A percentile compares a stretch with the other conserved stretches of the same genome.
These are phyloP conservation scores for Cephus pulcher DNA, from an alignment of 2,888 invertebrate species.

Conservation along the genomic window DNA sequence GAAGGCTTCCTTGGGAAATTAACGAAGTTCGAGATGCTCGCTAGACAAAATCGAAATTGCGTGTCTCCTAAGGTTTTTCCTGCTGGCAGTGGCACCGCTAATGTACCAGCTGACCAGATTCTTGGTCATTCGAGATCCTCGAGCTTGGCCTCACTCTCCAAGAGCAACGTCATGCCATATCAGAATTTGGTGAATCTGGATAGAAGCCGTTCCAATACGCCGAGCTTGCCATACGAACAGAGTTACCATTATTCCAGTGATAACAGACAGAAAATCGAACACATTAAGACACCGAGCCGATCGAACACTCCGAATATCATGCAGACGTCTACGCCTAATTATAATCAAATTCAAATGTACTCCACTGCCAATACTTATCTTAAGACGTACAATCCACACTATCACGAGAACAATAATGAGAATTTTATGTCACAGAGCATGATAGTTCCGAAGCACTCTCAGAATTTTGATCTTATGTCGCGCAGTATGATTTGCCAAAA, in stretches of 20 bases:
- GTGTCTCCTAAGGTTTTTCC: slow-evolving; percentile 84
- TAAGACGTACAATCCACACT: slow-evolving; percentile 44
- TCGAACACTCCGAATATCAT: slow-evolving; percentile 42
- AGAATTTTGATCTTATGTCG: slow-evolving; percentile 50
- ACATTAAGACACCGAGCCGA: slow-evolving; percentile 56
- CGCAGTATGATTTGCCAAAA: slow-evolving; percentile 53
- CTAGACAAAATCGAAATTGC: slow-evolving; percentile 71
- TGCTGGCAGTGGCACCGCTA: slow-evolving; percentile 81
- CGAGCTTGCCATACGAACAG: background rate
- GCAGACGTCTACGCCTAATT: slow-evolving; percentile 35
- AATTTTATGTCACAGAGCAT: slow-evolving; percentile 19
- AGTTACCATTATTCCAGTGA: slow-evolving; percentile 36
- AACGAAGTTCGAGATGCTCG: slow-evolving; percentile 83
- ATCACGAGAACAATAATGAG: slow-evolving; percentile 43
- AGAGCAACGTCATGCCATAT: slow-evolving; percentile 56
- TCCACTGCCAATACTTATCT: slow-evolving; percentile 43
- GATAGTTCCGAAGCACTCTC: slow-evolving; percentile 3
- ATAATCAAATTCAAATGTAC: slow-evolving; percentile 50
- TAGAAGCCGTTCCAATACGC: slow-evolving; percentile 31
- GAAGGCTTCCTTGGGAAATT: slow-evolving; percentile 81
- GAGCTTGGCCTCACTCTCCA: slow-evolving; percentile 58
- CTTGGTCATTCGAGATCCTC: slow-evolving; percentile 70
- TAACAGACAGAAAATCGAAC: slow-evolving; percentile 62
- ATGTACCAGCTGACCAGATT: slow-evolving; percentile 85
- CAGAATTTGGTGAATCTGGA: slow-evolving; percentile 54